A percentile compares a stretch with the other conserved stretches of the same genome.
Conservation (phyloP, 2,797 vertebrate genomes). For the Chelmon rostratus region DNA sequence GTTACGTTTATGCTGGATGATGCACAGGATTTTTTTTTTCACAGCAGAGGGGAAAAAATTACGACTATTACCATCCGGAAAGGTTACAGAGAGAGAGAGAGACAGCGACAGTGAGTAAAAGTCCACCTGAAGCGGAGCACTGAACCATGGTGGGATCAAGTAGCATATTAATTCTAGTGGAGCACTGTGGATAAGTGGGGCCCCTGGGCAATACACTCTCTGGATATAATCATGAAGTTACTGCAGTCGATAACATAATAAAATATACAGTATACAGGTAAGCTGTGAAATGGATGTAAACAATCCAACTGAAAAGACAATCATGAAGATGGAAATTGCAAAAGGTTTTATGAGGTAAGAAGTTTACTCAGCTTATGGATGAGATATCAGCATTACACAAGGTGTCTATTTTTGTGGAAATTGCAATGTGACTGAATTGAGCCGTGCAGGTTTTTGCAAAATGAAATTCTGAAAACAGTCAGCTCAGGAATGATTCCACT, state of each 20-base stretch:
- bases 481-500: not conserved
- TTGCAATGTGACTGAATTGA: not conserved
- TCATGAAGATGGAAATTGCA: slow-evolving; percentile 25
- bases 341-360: slow-evolving; percentile 14
- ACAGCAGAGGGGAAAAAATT: slow-evolving; percentile 6
- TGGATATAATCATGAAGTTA: slow-evolving; percentile 53
- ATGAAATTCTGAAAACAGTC: not conserved
- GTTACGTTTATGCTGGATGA: slow-evolving; percentile 6
- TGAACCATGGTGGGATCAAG: slow-evolving; percentile 58
- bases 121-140: slow-evolving; percentile 47
- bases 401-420: slow-evolving; percentile 14
- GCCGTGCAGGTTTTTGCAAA: not conserved
- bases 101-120: slow-evolving; percentile 25
- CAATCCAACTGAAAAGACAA: slow-evolving; percentile 38
- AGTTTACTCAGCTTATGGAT: slow-evolving; percentile 10
- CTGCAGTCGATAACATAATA: slow-evolving; percentile 47
- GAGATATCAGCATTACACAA: not conserved
- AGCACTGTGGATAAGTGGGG: slow-evolving; percentile 60
- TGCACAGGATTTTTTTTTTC: not conserved
- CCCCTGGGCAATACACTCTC: slow-evolving; percentile 35
- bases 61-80: slow-evolving; percentile 13
- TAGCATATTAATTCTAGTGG: slow-evolving; percentile 57
- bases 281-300: slow-evolving; percentile 51
- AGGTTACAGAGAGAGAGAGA: slow-evolving; percentile 28
- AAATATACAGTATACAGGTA: slow-evolving; percentile 38